Evolutionary conservation across 2,888 invertebrate species (phyloP).

Genomic region (Sphaerophoria taeniata): DNA sequence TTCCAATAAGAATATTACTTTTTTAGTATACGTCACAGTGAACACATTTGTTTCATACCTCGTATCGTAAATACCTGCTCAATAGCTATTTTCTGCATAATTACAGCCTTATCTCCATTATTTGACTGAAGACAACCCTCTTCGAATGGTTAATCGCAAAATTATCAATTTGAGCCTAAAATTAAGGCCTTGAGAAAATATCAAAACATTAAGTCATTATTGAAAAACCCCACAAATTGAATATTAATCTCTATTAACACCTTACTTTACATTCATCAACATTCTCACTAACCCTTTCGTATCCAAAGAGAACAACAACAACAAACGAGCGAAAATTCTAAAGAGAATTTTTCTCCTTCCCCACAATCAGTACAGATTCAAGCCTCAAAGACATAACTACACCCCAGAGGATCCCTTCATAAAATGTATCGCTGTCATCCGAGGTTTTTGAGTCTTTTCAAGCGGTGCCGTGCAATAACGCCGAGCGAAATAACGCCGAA

Average conservation of each 20-base stretch:
- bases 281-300: constrained; percentile 13
- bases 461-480: too few relatives aligned
- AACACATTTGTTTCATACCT: neutral
- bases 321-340: constrained; percentile 9
- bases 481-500: too few relatives aligned
- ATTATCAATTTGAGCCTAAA: neutral
- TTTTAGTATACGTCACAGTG: constrained; percentile 3
- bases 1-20: neutral
- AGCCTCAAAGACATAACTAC: constrained; percentile 8
- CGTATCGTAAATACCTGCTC: neutral
- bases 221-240: constrained; percentile 11
- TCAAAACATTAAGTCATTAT: constrained; percentile 7
- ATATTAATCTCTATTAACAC: neutral
- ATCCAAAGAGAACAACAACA: too few relatives aligned
- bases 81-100: neutral
- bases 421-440: constrained; percentile 14
- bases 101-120: neutral
- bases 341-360: neutral
- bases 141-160: neutral
- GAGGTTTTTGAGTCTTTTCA: constrained; percentile 5
- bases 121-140: neutral
- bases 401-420: constrained; percentile 21
- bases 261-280: neutral
- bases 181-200: neutral
- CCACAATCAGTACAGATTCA: neutral